phyloP scores from a whole-genome alignment of 1,140 invertebrate genomes.

The Drosophila subobscura region DNA sequence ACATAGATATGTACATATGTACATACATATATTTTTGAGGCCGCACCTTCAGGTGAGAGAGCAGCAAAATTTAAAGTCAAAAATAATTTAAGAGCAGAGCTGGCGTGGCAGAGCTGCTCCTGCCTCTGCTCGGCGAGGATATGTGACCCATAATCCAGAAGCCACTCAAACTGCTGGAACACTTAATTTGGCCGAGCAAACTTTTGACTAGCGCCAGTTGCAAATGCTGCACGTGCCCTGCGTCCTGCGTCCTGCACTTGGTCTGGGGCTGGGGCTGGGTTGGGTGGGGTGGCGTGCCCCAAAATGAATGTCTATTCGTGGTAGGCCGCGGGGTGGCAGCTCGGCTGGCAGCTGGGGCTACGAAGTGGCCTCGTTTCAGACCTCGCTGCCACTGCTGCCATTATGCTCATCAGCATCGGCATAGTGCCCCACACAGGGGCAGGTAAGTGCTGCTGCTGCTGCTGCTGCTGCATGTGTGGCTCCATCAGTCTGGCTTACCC shows the following conservation, averaged over 20 bases:
- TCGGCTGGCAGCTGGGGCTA: slow-evolving; percentile 24
- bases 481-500: slow-evolving; percentile 14
- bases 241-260: neutral
- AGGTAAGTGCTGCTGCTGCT: neutral
- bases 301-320: slow-evolving; percentile 35
- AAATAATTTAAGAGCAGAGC: slow-evolving; percentile 37
- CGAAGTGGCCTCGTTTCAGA: slow-evolving; percentile 56
- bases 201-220: slow-evolving; percentile 58
- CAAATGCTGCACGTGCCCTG: slow-evolving; percentile 53
- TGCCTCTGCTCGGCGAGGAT: neutral
- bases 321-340: slow-evolving; percentile 31
- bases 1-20: too few relatives aligned
- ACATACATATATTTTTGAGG: neutral
- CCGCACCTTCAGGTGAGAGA: slow-evolving; percentile 1
- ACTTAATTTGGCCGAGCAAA: slow-evolving; percentile 65
- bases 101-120: neutral
- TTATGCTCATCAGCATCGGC: slow-evolving; percentile 39
- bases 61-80: slow-evolving; percentile 23
- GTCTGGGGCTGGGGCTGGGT: neutral
- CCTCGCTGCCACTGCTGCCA: slow-evolving; percentile 18
- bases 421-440: neutral
- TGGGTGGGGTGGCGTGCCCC: neutral
- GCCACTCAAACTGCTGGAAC: slow-evolving; percentile 52
- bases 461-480: neutral
- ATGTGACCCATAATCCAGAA: slow-evolving; percentile 44